Percentiles rank a stretch among this genome's conserved stretches.
phyloP scores from a whole-genome alignment of 2,888 invertebrate species.

The Coelogynopora nodosa region DNA sequence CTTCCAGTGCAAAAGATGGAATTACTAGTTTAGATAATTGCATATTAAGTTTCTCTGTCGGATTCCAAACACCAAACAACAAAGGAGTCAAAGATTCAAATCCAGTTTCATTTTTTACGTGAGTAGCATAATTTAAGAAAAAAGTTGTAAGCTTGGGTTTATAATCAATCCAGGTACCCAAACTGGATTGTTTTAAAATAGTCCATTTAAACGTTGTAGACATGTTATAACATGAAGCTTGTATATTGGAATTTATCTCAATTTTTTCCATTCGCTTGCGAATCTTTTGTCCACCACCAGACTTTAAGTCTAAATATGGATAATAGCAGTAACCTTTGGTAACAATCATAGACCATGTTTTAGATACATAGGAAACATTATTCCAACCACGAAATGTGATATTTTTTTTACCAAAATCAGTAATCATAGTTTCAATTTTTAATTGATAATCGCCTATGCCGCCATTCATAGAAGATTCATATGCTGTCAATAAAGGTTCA shows the following conservation, averaged over 20 bases:
- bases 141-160: not conserved
- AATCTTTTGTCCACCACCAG: not conserved
- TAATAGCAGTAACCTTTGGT: conserved; percentile 18
- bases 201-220: conserved; percentile 26
- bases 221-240: conserved; percentile 12
- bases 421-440: not conserved
- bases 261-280: not conserved
- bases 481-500: not conserved
- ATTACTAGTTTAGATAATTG: conserved; percentile 1
- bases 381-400: not conserved
- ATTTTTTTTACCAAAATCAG: not conserved
- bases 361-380: not conserved
- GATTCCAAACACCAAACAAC: not conserved
- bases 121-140: not conserved
- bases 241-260: not conserved
- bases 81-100: not conserved
- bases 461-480: not conserved
- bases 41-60: not conserved
- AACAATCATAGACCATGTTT: conserved; percentile 26
- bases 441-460: not conserved
- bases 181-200: not conserved
- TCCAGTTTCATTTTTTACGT: not conserved
- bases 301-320: not conserved
- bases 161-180: not conserved
- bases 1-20: not conserved